phyloP scores from a whole-genome alignment of 2,113 vertebrate species.

The Chelonoidis abingdonii region DNA sequence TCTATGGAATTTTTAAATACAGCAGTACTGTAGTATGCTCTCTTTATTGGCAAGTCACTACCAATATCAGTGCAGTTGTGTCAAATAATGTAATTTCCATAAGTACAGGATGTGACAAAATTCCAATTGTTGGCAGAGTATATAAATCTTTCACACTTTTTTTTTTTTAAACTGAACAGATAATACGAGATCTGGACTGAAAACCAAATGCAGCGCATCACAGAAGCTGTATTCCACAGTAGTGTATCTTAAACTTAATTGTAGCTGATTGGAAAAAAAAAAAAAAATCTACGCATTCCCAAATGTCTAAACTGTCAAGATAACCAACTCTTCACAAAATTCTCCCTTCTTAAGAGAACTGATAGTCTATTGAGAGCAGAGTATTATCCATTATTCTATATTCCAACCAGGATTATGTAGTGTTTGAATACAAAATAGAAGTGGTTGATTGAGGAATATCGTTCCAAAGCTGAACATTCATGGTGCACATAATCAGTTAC shows the following conservation, averaged over 20 bases:
- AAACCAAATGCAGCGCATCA: constrained; percentile 56
- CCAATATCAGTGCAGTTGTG: constrained; percentile 64
- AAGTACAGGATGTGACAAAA: constrained; percentile 75
- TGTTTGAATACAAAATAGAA: constrained; percentile 56
- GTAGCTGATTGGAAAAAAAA: neutral
- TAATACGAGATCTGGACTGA: constrained; percentile 61
- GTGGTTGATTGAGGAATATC: constrained; percentile 68
- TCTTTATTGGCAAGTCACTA: constrained; percentile 77
- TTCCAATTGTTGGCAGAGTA: constrained; percentile 70
- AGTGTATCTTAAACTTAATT: constrained; percentile 23
- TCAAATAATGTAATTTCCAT: constrained; percentile 67
- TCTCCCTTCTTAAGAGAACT: neutral
- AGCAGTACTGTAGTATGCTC: constrained; percentile 58
- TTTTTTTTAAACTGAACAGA: constrained; percentile 56
- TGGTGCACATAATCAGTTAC: constrained; percentile 58
- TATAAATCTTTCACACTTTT: constrained; percentile 70
- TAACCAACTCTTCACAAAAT: neutral
- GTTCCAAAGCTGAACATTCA: constrained; percentile 65
- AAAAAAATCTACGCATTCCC: neutral
- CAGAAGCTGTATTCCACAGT: constrained; percentile 68
- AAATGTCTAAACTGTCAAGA: neutral
- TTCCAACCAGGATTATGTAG: constrained; percentile 22
- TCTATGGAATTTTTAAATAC: constrained; percentile 48
- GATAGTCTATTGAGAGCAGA: neutral
- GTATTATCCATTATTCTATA: accelerated